Evolutionary conservation across 2,797 vertebrate genomes (phyloP), one percentile per base, ranked within the genome.

Genomic region (Arnoldichthys spilopterus): DNA sequence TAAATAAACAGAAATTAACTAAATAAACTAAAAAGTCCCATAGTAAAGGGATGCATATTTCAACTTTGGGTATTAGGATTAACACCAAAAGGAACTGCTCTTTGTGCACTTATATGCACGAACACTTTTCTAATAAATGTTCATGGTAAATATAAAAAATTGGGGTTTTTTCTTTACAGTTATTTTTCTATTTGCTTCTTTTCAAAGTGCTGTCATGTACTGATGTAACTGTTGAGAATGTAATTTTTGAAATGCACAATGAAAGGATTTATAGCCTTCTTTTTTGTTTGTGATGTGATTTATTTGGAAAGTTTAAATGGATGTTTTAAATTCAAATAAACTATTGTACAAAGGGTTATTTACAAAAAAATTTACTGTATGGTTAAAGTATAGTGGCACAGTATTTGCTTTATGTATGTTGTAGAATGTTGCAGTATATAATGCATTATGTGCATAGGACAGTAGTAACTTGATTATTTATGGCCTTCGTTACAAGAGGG

Each of bases 21-120:
- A 89, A 78, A 85, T 70, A 43, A 85, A 85, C 13, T 67, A 28
- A 85, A 85, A 61, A 66, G 18, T 85, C 79, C 81, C 85, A 83
- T 82, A 87, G 79, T 87, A 86, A 87, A 86, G 72, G 83, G 83
- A 71, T 82, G 76, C 53, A 70, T 13, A 64, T 82, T 53, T 83
- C 76, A 85, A 68, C 85, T 83, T 76, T 69, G 51, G 64, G 85
- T 81, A 90, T 92, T 90, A 90, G 91, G 90, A 90, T 87, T 82
- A 73, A 54, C 32, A 61, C 18, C 20, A 32, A 69, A 75, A 77
- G 80, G 88, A 86, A 85, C 88, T 90, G 90, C 92, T 92, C 88
- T 91, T 84, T 91, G 91, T 92, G 93, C 93, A 95, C 93, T 94
- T 93, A 93, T 84, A 90, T 90, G 86, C 89, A 74, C 80, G 89